A percentile compares a stretch with the other conserved stretches of the same genome.
phyloP scores from a whole-genome alignment of 2,113 vertebrate genomes.

The Hoplias malabaricus region DNA sequence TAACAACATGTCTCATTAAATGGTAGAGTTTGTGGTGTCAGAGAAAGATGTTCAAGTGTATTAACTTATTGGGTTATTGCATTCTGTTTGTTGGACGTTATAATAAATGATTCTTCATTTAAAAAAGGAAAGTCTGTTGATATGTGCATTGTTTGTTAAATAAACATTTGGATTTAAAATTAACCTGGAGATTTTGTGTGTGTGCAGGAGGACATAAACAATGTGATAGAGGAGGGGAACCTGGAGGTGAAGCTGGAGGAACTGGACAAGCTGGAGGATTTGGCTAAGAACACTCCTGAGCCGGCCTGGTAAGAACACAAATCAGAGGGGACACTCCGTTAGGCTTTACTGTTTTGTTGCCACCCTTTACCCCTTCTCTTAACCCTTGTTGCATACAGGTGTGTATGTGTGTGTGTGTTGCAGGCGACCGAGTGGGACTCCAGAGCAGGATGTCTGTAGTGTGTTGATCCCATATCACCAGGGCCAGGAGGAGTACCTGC shows the following conservation, averaged over 20 bases:
- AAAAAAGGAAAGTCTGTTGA: too few relatives aligned
- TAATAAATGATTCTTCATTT: too few relatives aligned
- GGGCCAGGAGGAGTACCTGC: slow-evolving; percentile 71
- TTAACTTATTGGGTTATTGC: too few relatives aligned
- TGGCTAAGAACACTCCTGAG: slow-evolving; percentile 56
- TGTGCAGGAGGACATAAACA: slow-evolving; percentile 70
- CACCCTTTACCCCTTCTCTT: too few relatives aligned
- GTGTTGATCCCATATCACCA: slow-evolving; percentile 71
- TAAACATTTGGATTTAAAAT: too few relatives aligned
- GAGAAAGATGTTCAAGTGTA: too few relatives aligned
- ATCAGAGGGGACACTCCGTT: background rate
- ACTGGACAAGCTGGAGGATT: slow-evolving; percentile 69
- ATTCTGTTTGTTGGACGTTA: too few relatives aligned
- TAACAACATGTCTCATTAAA: too few relatives aligned
- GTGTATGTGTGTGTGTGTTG: background rate
- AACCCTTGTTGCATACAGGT: background rate
- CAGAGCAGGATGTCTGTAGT: slow-evolving; percentile 74
- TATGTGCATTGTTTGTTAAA: too few relatives aligned
- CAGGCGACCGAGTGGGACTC: slow-evolving; percentile 74
- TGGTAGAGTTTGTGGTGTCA: too few relatives aligned
- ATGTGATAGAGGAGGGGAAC: slow-evolving; percentile 69
- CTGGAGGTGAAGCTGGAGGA: slow-evolving; percentile 71
- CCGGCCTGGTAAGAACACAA: slow-evolving; percentile 66
- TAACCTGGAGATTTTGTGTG: slow-evolving; percentile 14
- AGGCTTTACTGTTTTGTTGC: background rate